Conservation (phyloP, 64 coral and sea anemone genomes). For the Montipora foliosa region DNA sequence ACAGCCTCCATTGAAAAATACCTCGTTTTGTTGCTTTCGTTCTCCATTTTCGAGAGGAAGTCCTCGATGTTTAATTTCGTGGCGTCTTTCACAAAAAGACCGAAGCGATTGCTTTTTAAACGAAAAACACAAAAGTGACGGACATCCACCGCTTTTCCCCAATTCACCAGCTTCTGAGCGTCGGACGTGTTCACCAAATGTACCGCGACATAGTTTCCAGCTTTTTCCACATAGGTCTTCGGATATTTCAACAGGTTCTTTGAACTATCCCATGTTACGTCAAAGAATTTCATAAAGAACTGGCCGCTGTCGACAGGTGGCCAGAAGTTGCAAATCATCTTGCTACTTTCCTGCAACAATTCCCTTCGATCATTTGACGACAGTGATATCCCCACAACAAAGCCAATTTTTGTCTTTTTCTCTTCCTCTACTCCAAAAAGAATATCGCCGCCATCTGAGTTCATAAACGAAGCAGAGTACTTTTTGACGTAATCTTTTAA, state of each 20-base stretch:
- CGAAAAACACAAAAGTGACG: slow-evolving; percentile 13
- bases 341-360: slow-evolving; percentile 19
- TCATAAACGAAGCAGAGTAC: slow-evolving; percentile 79
- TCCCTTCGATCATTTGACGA: slow-evolving; percentile 20
- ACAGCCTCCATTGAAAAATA: background rate
- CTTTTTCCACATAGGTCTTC: background rate
- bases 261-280: slow-evolving; percentile 37
- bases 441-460: slow-evolving; percentile 67
- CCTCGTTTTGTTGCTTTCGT: slow-evolving; percentile 26
- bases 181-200: background rate
- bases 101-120: slow-evolving; percentile 49
- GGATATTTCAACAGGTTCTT: slow-evolving; percentile 57
- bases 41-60: slow-evolving; percentile 34
- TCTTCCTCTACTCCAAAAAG: slow-evolving; percentile 76
- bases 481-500: slow-evolving; percentile 57
- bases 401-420: slow-evolving; percentile 44
- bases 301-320: slow-evolving; percentile 67
- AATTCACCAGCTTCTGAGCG: background rate
- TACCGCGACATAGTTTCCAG: slow-evolving; percentile 20
- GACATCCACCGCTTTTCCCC: background rate
- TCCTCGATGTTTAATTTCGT: slow-evolving; percentile 41
- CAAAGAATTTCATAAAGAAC: slow-evolving; percentile 66
- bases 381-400: slow-evolving; percentile 64
- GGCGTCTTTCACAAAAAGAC: slow-evolving; percentile 14
- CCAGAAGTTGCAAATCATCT: slow-evolving; percentile 66